phyloP scores from a whole-genome alignment of 2,888 invertebrate species.

The Bruchidius siliquastri region DNA sequence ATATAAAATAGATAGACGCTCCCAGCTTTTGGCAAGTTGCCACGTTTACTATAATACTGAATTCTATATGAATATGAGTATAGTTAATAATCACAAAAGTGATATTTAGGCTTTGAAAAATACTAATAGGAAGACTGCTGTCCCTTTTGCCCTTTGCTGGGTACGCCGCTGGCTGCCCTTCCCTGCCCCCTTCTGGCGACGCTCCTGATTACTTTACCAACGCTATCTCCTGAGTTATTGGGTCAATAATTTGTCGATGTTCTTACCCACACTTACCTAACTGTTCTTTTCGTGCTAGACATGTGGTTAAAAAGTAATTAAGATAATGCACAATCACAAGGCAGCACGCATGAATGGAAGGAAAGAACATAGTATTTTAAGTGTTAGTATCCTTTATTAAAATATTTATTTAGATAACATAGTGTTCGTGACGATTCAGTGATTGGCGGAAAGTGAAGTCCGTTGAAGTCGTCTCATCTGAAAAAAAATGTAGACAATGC shows the following conservation, averaged over 20 bases:
- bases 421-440: slow-evolving; percentile 34
- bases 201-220: not conserved
- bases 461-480: slow-evolving; percentile 51
- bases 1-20: too few species aligned
- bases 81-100: too few species aligned
- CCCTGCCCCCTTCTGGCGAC: too few species aligned
- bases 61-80: too few species aligned
- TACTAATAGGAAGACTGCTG: too few species aligned
- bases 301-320: not conserved
- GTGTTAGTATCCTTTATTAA: not conserved
- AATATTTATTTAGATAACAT: slow-evolving; percentile 31
- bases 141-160: too few species aligned
- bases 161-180: too few species aligned
- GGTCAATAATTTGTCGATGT: not conserved
- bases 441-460: slow-evolving; percentile 45
- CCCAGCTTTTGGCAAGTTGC: too few species aligned
- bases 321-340: not conserved
- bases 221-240: not conserved
- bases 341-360: not conserved
- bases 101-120: too few species aligned
- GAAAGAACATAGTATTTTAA: slow-evolving; percentile 3
- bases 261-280: not conserved
- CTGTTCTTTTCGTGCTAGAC: not conserved
- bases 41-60: too few species aligned
- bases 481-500: slow-evolving; percentile 16